Evolutionary conservation across 2,113 vertebrate genomes (phyloP), one percentile per base, ranked within the genome.

Genomic region (Telmatochromis sp.): DNA sequence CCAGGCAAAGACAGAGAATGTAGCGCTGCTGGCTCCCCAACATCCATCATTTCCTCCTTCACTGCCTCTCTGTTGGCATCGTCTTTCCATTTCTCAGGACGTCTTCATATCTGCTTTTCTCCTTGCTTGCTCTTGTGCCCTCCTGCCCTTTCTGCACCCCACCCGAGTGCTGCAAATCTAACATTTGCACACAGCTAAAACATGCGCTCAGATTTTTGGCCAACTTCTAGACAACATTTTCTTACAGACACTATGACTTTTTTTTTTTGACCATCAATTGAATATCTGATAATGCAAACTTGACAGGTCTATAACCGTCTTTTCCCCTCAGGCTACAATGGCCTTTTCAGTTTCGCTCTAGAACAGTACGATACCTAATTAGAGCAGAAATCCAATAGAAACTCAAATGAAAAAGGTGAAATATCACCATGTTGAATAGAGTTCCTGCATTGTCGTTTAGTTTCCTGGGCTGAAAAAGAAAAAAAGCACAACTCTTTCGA

Each of bases 1-100:
- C 92, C 92, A 94, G 90, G 92, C 87, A 88, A 90, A 94, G 95
- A 95, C 89, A 94, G 93, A 94, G 88, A 93, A 93, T 95, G 94
- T 94, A 93, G 89, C 81, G 51, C 85, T 85, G 88, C 82, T 90
- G 90, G 90, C 91, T 93, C 84, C 85, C 80, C 54, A 82, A 60
- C 85, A 91, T 89, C 92, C 93, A 94, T 95, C 95, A 94, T 87
- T 73, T 51, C 78, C 82, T 89, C 68, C 60, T 54, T 63, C 55
- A 9, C 81, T 58, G 57, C 49, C 73, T 89, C 83, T 80, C 82
- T 68, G 45, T 19, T 51, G 83, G 81, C 49, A 15, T 87, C 85
- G 21, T 47, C 82, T 55, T 65, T 83, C 47, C 14, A 14, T 82
- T 80, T 70, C 54, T 37, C 78, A 26, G 58, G 70, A 82, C 45